Evolutionary conservation across 2,797 vertebrate genomes (phyloP), one percentile per base, ranked within the genome.

Genomic region (Linurgus olivaceus): DNA sequence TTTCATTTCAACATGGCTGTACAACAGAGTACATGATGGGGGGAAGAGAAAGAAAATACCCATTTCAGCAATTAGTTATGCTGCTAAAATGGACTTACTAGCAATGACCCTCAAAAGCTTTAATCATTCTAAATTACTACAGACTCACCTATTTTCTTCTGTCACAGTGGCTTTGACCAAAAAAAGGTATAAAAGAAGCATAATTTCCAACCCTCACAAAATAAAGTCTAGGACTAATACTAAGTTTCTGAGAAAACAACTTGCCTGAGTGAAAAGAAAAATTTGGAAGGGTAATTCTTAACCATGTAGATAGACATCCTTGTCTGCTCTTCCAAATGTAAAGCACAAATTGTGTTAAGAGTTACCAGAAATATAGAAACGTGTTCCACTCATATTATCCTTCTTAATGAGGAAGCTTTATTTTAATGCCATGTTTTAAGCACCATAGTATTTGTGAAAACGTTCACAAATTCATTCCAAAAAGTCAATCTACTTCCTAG

Each of bases 291-390:
- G 7, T 19, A 42, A 66, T 73, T 84, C 42, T 48, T 66, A 58
- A 73, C 8, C 38, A 45, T 31, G 47, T 21, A 73, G 51, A 24
- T 7, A 75, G 18, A 16, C n/a, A 82, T 11, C 0, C 0, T 35
- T 82, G 66, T 42, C 24, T 62, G 24, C 18, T 79, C 29, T 79
- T 76, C 33, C 74, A 70, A 70, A 73, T 21, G 13, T 28, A 62
- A 11, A 40, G n/a, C 11, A 33, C 5, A 29, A 86, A 71, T 8
- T 42, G 17, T 18, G 3, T n/a, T 50, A 38, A n/a, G 31, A 70
- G 4, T 45, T 55, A 62, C 9, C 3, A 78, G 21, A 71, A 74
- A 81, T 25, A 65, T 0, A 68, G 24, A 76, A 83, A 21, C 1
- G 18, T 2, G 7, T 37, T 55, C 48, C 29, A 50, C 19, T 71